Conservation (phyloP, 2,113 vertebrate species). For the Scatophagus argus region DNA sequence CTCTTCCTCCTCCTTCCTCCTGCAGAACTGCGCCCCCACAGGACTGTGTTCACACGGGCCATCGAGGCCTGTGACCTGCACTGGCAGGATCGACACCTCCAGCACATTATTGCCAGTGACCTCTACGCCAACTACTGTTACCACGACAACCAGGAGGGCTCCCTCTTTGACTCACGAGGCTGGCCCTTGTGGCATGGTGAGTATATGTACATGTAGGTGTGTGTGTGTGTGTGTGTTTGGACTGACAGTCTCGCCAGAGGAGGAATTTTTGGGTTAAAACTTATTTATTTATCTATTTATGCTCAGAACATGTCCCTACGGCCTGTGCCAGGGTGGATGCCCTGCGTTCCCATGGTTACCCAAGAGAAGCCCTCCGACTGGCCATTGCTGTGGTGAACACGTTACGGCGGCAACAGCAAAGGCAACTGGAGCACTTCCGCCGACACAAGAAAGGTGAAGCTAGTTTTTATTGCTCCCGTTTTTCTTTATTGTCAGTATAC, state of each 20-base stretch:
- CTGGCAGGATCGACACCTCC: constrained; percentile 99
- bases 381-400: constrained; percentile 98
- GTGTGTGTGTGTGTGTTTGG: not conserved
- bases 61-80: constrained; percentile 99
- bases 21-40: constrained; percentile 88
- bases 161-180: constrained; percentile 94
- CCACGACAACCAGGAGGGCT: constrained; percentile 97
- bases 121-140: constrained; percentile 99
- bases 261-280: not conserved
- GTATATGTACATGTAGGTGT: constrained; percentile 16
- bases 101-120: constrained; percentile 98
- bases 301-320: constrained; percentile 94
- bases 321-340: constrained; percentile 97
- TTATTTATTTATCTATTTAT: not conserved
- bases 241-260: not conserved
- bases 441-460: constrained; percentile 93
- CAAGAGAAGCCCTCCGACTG: constrained; percentile 94
- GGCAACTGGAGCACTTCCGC: constrained; percentile 94
- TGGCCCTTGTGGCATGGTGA: constrained; percentile 99
- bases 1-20: not conserved
- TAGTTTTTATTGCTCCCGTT: not conserved
- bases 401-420: constrained; percentile 94
- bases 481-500: not conserved
- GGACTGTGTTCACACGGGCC: constrained; percentile 98
- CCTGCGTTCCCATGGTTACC: constrained; percentile 96